Evolutionary conservation across 2,113 vertebrate genomes (phyloP).

Genomic region (Spilogale gracilis): DNA sequence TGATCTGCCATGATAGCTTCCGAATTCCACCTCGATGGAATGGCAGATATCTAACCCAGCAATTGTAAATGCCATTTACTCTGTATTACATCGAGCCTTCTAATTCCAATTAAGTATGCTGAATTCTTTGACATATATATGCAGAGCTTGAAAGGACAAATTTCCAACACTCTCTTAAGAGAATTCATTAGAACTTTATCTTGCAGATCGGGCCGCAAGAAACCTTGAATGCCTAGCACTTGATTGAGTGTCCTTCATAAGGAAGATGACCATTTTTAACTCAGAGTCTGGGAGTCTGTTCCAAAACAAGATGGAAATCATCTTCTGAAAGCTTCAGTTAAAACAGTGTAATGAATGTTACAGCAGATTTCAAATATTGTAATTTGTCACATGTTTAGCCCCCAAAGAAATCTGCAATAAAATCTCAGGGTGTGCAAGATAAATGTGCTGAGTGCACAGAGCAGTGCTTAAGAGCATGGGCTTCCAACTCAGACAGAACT

Average conservation of each 20-base stretch:
- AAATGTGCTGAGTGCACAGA: neutral
- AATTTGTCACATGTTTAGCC: slow-evolving; percentile 63
- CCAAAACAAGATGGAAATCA: slow-evolving; percentile 27
- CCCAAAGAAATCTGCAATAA: slow-evolving; percentile 40
- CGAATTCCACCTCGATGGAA: neutral
- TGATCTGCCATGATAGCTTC: neutral
- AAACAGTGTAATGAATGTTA: slow-evolving; percentile 48
- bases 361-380: slow-evolving; percentile 32
- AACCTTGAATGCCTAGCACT: neutral
- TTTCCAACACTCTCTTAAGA: slow-evolving; percentile 61
- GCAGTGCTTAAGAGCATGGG: neutral
- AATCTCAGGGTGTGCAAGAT: slow-evolving; percentile 17
- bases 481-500: neutral
- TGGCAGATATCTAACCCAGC: neutral
- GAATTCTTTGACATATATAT: slow-evolving; percentile 55
- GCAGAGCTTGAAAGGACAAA: neutral
- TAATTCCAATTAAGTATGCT: neutral
- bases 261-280: neutral
- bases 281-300: neutral
- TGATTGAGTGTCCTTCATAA: slow-evolving; percentile 59
- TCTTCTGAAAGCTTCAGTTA: neutral
- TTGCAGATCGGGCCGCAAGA: slow-evolving; percentile 68
- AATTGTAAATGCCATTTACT: neutral
- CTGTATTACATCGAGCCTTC: neutral
- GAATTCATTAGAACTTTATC: slow-evolving; percentile 68